Evolutionary conservation across 2,113 vertebrate species (phyloP), one percentile per base, ranked within the genome.

Genomic region (Desmodus rotundus): DNA sequence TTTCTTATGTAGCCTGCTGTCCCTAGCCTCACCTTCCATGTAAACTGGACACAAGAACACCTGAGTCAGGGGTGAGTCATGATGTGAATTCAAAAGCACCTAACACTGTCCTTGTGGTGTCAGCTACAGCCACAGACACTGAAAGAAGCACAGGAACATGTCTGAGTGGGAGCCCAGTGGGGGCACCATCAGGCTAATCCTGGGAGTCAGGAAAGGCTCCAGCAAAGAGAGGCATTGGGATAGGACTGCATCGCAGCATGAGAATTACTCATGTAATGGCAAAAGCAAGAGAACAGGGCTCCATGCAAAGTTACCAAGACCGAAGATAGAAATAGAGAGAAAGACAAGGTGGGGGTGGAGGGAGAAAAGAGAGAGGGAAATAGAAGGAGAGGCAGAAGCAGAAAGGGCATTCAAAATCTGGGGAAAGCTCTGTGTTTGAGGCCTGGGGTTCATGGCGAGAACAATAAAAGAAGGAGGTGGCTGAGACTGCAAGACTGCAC

Each of bases 1-100:
- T 36, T 52, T 22, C 4, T 11, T 7, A 4, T 1, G 1, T 0
- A 8, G 12, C 31, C n/a, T 15, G 8, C 4, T 19, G 1, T 33
- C 26, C 20, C 56, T 13, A 17, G 26, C 36, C 50, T 89, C 28
- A 24, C 17, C 61, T 74, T 61, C 17, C 47, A 4, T 22, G 17
- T 17, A 22, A 76, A 38, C 5, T 5, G 0, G 4, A 26, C 14
- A 8, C 16, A 22, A 38, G 61, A 58, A 10, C 41, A 33, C 26
- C 22, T 7, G 33, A 33, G 10, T 9, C 20, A 41, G 2, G 9
- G 2, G 11, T 16, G 3, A 19, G 17, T 22, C 31, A 28, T 4
- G 1, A 8, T 13, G 24, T 31, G 76, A 78, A 72, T 3, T 33
- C 78, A 24, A 14, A 24, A 33, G 45, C 4, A 0, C 52, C 31